Evolutionary conservation across 1,140 invertebrate genomes (phyloP).

Genomic region (Drosophila nigrodunni): DNA sequence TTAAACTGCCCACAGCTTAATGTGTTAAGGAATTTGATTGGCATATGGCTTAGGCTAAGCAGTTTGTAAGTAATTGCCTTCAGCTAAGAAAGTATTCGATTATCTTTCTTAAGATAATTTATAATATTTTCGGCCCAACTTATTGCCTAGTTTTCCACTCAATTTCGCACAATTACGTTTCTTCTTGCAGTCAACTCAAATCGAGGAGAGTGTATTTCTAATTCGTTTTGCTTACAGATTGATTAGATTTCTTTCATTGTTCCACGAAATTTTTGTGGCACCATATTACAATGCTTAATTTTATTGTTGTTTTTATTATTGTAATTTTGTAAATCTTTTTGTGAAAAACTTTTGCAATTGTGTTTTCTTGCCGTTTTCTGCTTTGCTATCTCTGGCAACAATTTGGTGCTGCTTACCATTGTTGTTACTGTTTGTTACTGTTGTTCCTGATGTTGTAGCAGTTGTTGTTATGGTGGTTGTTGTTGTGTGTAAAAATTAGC

Average conservation of each 20-base stretch:
- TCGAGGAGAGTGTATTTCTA: slow-evolving; percentile 10
- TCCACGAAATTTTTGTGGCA: slow-evolving; percentile 30
- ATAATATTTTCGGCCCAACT: too few relatives aligned
- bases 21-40: slow-evolving; percentile 1
- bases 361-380: slow-evolving; percentile 56
- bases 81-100: too few relatives aligned
- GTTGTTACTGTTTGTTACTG: slow-evolving; percentile 22
- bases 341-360: slow-evolving; percentile 78
- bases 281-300: slow-evolving; percentile 81
- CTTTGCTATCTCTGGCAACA: slow-evolving; percentile 59
- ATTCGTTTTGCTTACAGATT: slow-evolving; percentile 23
- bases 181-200: neutral
- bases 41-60: slow-evolving; percentile 3
- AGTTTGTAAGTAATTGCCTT: too few relatives aligned
- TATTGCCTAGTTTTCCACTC: slow-evolving; percentile 6
- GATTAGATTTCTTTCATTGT: slow-evolving; percentile 32
- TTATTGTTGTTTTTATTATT: slow-evolving; percentile 81
- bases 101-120: too few relatives aligned
- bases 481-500: slow-evolving; percentile 73
- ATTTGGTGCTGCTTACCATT: slow-evolving; percentile 35
- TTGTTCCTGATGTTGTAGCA: slow-evolving; percentile 23
- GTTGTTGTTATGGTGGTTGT: slow-evolving; percentile 28
- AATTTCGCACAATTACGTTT: neutral
- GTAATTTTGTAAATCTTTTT: slow-evolving; percentile 79
- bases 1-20: slow-evolving; percentile 10